These are phyloP conservation scores for Zapornia atra DNA, from an alignment of 2,113 vertebrate species.

Conservation along the genomic window DNA sequence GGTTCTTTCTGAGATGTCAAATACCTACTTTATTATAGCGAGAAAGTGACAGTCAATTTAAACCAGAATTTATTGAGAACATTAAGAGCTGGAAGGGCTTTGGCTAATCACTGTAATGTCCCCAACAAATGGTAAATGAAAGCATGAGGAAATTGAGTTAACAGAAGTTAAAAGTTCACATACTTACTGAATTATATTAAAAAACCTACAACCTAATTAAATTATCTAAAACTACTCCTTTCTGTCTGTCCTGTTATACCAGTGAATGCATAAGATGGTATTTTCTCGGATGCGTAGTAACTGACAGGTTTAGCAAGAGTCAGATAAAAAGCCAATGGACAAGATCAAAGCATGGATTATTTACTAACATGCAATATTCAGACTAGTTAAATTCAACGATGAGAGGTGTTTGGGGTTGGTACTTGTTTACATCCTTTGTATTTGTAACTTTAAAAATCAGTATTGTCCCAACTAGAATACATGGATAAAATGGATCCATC, in stretches of 20 bases:
- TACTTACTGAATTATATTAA: constrained; percentile 81
- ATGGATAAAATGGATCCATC: background rate
- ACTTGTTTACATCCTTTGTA: background rate
- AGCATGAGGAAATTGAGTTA: constrained; percentile 87
- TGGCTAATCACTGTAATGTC: constrained; percentile 84
- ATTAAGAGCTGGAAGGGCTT: constrained; percentile 83
- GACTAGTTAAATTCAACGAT: constrained; percentile 8
- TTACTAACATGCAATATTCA: constrained; percentile 35
- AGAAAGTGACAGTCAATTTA: constrained; percentile 85
- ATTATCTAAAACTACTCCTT: constrained; percentile 79
- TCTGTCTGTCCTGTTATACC: constrained; percentile 65
- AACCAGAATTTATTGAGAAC: constrained; percentile 83
- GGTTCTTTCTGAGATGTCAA: constrained; percentile 75
- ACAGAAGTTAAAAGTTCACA: constrained; percentile 84
- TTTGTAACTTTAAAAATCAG: constrained; percentile 34
- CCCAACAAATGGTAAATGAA: constrained; percentile 86
- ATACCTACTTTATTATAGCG: constrained; percentile 80
- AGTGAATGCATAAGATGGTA: constrained; percentile 59
- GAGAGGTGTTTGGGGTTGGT: constrained; percentile 17
- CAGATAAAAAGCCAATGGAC: constrained; percentile 45
- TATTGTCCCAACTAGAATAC: background rate
- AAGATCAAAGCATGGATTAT: constrained; percentile 37
- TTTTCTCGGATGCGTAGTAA: constrained; percentile 58
- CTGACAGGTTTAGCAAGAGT: constrained; percentile 57
- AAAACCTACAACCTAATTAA: constrained; percentile 81